Evolutionary conservation across 1,140 invertebrate genomes (phyloP), one percentile per base, ranked within the genome.

Genomic region (Sitobion miscanthi): DNA sequence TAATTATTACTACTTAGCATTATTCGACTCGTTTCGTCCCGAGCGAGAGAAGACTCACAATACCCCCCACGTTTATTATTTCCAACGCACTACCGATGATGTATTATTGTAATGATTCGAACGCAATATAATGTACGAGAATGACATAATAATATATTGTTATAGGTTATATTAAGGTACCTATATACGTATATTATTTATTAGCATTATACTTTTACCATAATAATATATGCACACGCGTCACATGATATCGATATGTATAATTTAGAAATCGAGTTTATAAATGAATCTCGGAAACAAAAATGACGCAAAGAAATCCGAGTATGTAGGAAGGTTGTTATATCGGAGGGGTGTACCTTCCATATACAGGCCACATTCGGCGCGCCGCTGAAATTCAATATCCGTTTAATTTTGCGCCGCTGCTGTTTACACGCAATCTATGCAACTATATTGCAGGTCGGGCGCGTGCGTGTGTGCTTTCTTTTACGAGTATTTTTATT

Each of bases 121-220:
- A 21, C 20, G 35, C 35, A 23, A 38, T 83, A 20, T 38, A 35
- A 21, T 38, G 8, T 38, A 38, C 77, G 35, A 38, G 21, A 38
- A 85, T 8, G 38, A 42, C 42, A 25, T 85, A 23, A 42, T 83
- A 83, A 25, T 42, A 85, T 85, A 42, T 42, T 30, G 30, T 69
- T 69, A 57, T 57, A 69, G 62, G 62, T 69, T 5, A 5, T 77
- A n/a, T 77, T n/a, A 38, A 21, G 9, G 77, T 21, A 83, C 1
- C 20, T n/a, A 54, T 54, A 54, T 54, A n/a, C 62, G 62, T 25
- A 57, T 57, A 21, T 1, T 11, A 14, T 30, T n/a, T n/a, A 77
- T 77, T 77, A 77, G n/a, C n/a, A n/a, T 77, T 77, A 77, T 77
- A 77, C 62, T 77, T 77, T 77, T 77, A 77, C 62, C 4, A n/a